These are phyloP conservation scores for Aix galericulata DNA, from an alignment of 2,113 vertebrate species.

Conservation along the genomic window DNA sequence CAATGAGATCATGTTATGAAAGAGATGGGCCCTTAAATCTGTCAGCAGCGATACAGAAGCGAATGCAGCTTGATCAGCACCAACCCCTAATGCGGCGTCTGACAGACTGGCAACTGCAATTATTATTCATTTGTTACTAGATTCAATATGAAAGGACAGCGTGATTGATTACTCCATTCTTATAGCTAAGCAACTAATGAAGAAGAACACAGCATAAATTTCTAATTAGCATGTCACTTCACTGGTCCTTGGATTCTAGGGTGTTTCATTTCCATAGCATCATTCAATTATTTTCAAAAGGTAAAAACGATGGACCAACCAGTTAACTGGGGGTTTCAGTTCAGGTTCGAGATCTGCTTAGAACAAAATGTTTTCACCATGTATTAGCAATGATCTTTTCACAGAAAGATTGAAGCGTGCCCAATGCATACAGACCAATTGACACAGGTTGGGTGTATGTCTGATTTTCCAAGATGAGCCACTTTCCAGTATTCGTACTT, in stretches of 20 bases:
- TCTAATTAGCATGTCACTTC: not conserved
- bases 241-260: not conserved
- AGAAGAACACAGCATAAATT: not conserved
- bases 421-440: not conserved
- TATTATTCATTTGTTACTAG: not conserved
- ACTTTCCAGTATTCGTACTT: not conserved
- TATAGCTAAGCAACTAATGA: conserved; percentile 15
- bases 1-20: not conserved
- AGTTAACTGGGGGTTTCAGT: not conserved
- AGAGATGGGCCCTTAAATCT: not conserved
- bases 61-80: not conserved
- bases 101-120: conserved; percentile 33
- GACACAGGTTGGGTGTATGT: not conserved
- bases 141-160: not conserved
- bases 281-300: not conserved
- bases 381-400: not conserved
- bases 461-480: not conserved
- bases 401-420: not conserved
- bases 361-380: not conserved
- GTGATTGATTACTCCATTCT: conserved; percentile 26
- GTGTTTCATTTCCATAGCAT: not conserved
- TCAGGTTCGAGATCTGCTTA: not conserved
- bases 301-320: not conserved
- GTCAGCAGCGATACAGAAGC: not conserved
- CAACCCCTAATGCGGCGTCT: not conserved